These are phyloP conservation scores for Chirona hameri DNA, from an alignment of 2,888 invertebrate species.

Conservation along the genomic window DNA sequence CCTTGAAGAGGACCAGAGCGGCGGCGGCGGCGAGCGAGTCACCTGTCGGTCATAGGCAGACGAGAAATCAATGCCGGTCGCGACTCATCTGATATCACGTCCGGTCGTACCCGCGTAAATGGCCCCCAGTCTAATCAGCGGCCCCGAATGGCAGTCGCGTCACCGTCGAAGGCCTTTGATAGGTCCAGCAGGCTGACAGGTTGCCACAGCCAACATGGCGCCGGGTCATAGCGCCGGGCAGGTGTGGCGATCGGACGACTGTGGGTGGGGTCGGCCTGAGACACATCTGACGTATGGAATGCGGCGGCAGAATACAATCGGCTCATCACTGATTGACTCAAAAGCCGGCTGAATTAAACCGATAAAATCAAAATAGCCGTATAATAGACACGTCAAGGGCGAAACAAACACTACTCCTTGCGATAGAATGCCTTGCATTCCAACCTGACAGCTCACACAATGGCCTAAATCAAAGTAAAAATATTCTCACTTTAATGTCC, in stretches of 20 bases:
- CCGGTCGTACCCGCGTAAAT: not conserved
- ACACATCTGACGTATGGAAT: not conserved
- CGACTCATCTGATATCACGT: not conserved
- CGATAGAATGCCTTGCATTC: slow-evolving; percentile 27
- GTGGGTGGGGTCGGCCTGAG: not conserved
- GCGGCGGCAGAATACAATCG: not conserved
- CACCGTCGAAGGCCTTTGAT: not conserved
- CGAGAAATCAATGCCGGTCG: not conserved
- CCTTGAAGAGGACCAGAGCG: no score
- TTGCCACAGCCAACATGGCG: not conserved
- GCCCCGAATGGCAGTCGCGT: not conserved
- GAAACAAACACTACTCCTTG: slow-evolving; percentile 22
- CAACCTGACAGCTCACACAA: not conserved
- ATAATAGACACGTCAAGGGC: slow-evolving; percentile 29
- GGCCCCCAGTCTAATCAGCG: not conserved
- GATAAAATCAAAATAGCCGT: slow-evolving; percentile 27
- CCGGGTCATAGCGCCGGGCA: not conserved
- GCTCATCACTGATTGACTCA: slow-evolving; percentile 6
- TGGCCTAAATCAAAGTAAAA: slow-evolving; percentile 22
- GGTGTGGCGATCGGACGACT: not conserved
- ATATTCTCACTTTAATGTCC: slow-evolving; percentile 28
- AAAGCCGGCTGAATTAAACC: slow-evolving; percentile 28
- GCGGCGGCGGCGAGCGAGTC: no score
- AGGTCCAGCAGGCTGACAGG: not conserved
- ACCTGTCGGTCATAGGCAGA: not conserved